Percentiles rank a stretch among this genome's conserved stretches.
Conservation (phyloP, 2,113 vertebrate species). For the Rhombomys opimus region DNA sequence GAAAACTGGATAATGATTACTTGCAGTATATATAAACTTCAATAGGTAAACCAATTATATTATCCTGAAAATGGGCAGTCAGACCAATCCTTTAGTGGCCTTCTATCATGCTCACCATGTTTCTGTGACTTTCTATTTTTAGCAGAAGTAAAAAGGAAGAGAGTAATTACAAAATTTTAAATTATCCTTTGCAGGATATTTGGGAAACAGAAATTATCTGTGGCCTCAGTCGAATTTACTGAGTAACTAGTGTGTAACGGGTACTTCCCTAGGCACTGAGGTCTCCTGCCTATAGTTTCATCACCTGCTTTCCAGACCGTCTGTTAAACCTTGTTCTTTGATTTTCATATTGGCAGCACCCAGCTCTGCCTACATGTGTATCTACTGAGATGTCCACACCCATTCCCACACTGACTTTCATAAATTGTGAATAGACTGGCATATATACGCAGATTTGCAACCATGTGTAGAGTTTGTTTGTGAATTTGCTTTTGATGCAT, state of each 20-base stretch:
- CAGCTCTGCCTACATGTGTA: not conserved
- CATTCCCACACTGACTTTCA: not conserved
- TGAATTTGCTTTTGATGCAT: not conserved
- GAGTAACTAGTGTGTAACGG: not conserved
- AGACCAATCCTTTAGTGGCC: not conserved
- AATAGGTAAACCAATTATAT: not conserved
- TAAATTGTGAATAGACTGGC: not conserved
- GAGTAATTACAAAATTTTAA: not conserved
- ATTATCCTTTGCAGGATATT: not conserved
- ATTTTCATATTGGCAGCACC: not conserved
- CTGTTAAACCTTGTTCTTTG: not conserved
- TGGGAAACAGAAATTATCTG: not conserved
- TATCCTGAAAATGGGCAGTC: not conserved
- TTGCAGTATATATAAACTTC: not conserved
- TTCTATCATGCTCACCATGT: not conserved
- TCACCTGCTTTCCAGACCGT: not conserved
- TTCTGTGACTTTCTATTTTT: not conserved
- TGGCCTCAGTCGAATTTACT: not conserved
- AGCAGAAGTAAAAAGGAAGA: not conserved
- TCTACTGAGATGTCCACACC: not conserved
- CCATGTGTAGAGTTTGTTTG: not conserved
- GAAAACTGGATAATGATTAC: not conserved
- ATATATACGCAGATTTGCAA: not conserved
- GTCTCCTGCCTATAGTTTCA: not conserved
- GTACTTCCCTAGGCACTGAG: not conserved